Evolutionary conservation across 1,140 invertebrate genomes (phyloP).

Genomic region (Pseudobourletiella spinata): DNA sequence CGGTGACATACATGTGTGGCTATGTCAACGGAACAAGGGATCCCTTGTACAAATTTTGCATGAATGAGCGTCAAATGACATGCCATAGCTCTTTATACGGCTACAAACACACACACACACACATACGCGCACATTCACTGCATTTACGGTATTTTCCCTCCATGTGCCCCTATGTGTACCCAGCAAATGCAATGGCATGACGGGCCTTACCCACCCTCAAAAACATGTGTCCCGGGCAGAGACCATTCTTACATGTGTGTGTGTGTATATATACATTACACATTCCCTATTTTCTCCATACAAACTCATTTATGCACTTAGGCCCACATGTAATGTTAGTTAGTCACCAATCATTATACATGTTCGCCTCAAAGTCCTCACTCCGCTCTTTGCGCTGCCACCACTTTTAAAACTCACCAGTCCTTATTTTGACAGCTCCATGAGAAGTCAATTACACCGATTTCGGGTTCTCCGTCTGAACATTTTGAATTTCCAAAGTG

Average conservation of each 20-base stretch:
- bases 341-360: not conserved
- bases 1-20: not conserved
- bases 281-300: too few species aligned
- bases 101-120: not conserved
- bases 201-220: not conserved
- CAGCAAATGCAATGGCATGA: too few species aligned
- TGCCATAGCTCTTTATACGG: not conserved
- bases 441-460: too few species aligned
- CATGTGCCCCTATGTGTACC: too few species aligned
- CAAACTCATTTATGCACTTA: not conserved
- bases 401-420: too few species aligned
- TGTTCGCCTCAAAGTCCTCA: slow-evolving; percentile 4
- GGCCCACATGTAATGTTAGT: slow-evolving; percentile 4
- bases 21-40: not conserved
- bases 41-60: slow-evolving; percentile 27
- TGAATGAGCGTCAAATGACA: slow-evolving; percentile 28
- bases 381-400: not conserved
- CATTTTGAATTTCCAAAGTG: too few species aligned
- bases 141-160: too few species aligned
- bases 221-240: slow-evolving; percentile 28
- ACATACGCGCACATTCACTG: too few species aligned
- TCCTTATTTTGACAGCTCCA: too few species aligned
- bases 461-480: too few species aligned
- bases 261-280: too few species aligned
- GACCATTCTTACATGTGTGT: not conserved